phyloP scores from a whole-genome alignment of 2,797 vertebrate species.

The Pipistrellus pygmaeus region DNA sequence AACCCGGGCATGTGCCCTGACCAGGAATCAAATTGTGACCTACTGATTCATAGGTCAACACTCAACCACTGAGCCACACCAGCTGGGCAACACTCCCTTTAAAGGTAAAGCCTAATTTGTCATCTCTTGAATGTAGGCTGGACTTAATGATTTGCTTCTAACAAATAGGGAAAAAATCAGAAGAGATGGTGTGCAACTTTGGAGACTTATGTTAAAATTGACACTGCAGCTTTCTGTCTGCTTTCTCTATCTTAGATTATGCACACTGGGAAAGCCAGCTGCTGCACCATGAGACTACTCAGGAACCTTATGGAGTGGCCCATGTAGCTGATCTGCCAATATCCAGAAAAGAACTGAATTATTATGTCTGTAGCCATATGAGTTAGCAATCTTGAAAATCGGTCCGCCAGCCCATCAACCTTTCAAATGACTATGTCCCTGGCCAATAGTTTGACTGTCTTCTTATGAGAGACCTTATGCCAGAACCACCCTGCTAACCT shows the following conservation, averaged over 20 bases:
- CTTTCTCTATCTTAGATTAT: neutral
- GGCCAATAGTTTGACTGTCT: neutral
- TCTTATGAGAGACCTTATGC: too few relatives aligned
- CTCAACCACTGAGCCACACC: too few relatives aligned
- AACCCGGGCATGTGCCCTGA: too few relatives aligned
- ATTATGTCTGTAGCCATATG: neutral
- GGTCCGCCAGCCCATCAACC: neutral
- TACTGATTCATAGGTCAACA: too few relatives aligned
- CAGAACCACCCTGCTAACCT: neutral
- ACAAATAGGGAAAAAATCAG: neutral
- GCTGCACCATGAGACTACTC: neutral
- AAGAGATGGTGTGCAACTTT: neutral
- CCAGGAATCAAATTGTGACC: too few relatives aligned
- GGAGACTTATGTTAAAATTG: conserved; percentile 21
- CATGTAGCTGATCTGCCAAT: neutral
- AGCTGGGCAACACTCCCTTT: too few relatives aligned
- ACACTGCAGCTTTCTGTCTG: neutral
- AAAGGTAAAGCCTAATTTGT: conserved; percentile 29
- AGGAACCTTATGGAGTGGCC: neutral
- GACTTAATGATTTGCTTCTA: conserved; percentile 7
- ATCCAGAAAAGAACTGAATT: conserved; percentile 13
- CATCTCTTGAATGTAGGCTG: neutral
- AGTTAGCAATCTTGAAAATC: conserved; percentile 21
- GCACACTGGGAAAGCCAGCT: neutral
- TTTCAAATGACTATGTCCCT: conserved; percentile 9